Conservation (phyloP, 2,888 invertebrate species). For the Synanthedon vespiformis region DNA sequence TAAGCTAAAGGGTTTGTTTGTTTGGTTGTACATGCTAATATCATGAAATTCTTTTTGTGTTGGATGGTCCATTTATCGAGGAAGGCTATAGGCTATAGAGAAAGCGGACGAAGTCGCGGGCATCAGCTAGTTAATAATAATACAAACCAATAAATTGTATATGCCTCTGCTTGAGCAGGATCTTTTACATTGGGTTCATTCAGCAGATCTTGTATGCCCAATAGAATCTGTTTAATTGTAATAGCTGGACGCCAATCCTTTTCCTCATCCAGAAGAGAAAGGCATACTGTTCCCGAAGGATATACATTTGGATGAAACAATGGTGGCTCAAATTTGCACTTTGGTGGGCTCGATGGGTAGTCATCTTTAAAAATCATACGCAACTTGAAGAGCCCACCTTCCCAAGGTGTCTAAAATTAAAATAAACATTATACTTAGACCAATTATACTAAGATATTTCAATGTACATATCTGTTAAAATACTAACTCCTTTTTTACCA, state of each 20-base stretch:
- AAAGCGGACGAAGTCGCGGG: no score
- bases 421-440: no score
- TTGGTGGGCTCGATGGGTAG: constrained; percentile 98
- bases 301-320: constrained; percentile 97
- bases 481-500: constrained; percentile 90
- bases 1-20: no score
- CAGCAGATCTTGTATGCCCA: constrained; percentile 96
- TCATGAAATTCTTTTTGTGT: no score
- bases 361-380: constrained; percentile 99
- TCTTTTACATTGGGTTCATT: constrained; percentile 99
- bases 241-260: constrained; percentile 99
- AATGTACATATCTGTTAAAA: constrained; percentile 2
- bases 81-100: no score
- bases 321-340: constrained; percentile 99
- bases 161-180: constrained; percentile 99
- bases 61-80: no score
- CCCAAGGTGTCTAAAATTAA: constrained; percentile 88
- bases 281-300: constrained; percentile 91
- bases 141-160: constrained; percentile 86
- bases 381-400: constrained; percentile 95
- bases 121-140: no score
- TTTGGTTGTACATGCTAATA: no score
- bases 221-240: constrained; percentile 96
- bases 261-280: constrained; percentile 96
- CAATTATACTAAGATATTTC: no score